phyloP scores from a whole-genome alignment of 2,113 vertebrate species.

The Alligator mississippiensis region DNA sequence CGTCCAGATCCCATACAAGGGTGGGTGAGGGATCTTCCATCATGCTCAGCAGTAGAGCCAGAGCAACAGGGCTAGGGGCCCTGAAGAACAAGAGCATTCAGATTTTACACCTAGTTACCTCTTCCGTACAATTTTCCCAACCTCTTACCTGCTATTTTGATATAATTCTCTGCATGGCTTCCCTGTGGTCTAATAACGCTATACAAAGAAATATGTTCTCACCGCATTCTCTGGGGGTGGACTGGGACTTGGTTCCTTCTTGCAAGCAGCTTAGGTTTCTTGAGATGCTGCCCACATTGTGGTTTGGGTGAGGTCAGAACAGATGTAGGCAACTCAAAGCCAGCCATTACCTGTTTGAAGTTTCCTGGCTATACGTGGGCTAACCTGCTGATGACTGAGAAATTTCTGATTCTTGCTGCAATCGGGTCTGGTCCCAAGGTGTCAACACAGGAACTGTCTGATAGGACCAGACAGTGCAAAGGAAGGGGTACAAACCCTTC shows the following conservation, averaged over 20 bases:
- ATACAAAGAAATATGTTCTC: neutral
- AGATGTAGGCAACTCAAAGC: neutral
- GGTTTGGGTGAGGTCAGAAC: neutral
- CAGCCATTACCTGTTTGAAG: neutral
- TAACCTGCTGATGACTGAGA: neutral
- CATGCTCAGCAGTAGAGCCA: neutral
- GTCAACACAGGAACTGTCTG: neutral
- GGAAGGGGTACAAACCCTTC: neutral
- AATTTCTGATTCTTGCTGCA: neutral
- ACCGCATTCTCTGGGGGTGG: neutral
- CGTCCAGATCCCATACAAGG: neutral
- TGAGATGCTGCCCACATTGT: neutral
- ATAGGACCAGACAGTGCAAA: neutral
- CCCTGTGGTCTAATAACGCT: neutral
- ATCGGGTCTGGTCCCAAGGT: neutral
- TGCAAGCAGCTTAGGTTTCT: neutral
- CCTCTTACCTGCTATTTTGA: too few species aligned
- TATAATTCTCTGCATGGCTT: neutral
- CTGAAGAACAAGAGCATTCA: neutral
- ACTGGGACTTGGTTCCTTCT: neutral
- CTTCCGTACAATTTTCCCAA: neutral
- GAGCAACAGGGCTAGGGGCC: too few species aligned
- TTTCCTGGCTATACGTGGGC: neutral
- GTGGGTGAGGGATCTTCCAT: neutral
- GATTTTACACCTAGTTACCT: neutral